These are phyloP conservation scores for Aquatica leii DNA, from an alignment of 2,888 invertebrate species.

Conservation along the genomic window DNA sequence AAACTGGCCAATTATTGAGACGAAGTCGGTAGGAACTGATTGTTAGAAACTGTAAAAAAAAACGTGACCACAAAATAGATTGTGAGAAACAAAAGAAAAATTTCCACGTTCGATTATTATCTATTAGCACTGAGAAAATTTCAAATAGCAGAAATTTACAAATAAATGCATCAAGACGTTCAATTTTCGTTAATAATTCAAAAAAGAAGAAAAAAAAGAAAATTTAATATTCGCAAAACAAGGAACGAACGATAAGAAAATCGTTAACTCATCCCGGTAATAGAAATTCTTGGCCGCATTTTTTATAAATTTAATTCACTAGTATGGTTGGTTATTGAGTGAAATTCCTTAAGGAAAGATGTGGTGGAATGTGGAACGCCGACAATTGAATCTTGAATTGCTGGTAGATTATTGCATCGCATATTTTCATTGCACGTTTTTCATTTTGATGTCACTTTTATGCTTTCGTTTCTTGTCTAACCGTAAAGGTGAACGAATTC, in stretches of 20 bases:
- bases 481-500: constrained; percentile 9
- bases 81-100: no score
- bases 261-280: constrained; percentile 44
- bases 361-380: constrained; percentile 41
- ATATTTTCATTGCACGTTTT: constrained; percentile 37
- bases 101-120: no score
- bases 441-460: constrained; percentile 26
- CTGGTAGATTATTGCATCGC: constrained; percentile 37
- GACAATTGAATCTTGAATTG: constrained; percentile 46
- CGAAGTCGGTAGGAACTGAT: no score
- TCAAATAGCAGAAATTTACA: no score
- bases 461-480: constrained; percentile 8
- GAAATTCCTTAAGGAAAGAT: constrained; percentile 48
- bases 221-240: neutral
- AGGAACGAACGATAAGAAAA: constrained; percentile 32
- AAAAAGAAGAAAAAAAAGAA: no score
- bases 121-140: no score
- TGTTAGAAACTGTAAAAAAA: no score
- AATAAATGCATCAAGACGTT: no score
- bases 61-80: no score
- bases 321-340: constrained; percentile 45
- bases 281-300: constrained; percentile 52
- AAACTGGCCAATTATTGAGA: no score
- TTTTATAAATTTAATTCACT: constrained; percentile 50
- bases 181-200: no score